phyloP scores from a whole-genome alignment of 23 tunicate genomes.

The Diplosoma virens region DNA sequence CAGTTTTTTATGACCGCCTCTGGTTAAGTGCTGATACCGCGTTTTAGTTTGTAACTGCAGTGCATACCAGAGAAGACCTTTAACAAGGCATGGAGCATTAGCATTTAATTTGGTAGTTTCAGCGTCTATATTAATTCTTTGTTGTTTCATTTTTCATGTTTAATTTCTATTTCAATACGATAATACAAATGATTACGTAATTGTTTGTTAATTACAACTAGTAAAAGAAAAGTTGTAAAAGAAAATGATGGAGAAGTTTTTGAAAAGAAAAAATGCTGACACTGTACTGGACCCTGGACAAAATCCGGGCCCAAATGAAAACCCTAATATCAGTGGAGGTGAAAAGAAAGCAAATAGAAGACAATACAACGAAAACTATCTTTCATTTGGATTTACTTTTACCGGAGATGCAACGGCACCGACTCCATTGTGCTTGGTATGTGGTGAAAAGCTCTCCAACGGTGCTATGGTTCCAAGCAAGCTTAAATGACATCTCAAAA shows the following conservation, averaged over 20 bases:
- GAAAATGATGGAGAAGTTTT: slow-evolving; percentile 37
- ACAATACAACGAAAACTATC: slow-evolving; percentile 40
- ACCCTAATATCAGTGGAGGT: slow-evolving; percentile 30
- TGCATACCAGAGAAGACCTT: slow-evolving; percentile 32
- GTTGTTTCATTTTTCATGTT: slow-evolving; percentile 26
- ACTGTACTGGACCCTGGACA: slow-evolving; percentile 35
- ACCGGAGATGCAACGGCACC: slow-evolving; percentile 44
- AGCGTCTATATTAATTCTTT: slow-evolving; percentile 25
- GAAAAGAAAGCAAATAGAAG: slow-evolving; percentile 36
- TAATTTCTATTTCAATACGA: slow-evolving; percentile 22
- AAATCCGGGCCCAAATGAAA: slow-evolving; percentile 25
- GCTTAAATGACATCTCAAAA: slow-evolving; percentile 40
- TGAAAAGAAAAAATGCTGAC: slow-evolving; percentile 29
- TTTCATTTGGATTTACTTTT: slow-evolving; percentile 49
- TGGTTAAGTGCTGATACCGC: slow-evolving; percentile 29
- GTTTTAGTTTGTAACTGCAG: slow-evolving; percentile 29
- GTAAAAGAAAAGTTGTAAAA: slow-evolving; percentile 11
- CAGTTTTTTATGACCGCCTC: slow-evolving; percentile 30
- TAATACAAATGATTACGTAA: slow-evolving; percentile 19
- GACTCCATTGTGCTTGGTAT: slow-evolving; percentile 47
- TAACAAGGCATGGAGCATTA: slow-evolving; percentile 32
- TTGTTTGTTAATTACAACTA: slow-evolving; percentile 29
- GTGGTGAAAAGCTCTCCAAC: slow-evolving; percentile 41
- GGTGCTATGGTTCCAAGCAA: slow-evolving; percentile 46
- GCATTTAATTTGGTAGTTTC: slow-evolving; percentile 31